Evolutionary conservation across 2,797 vertebrate species (phyloP), one percentile per base, ranked within the genome.

Genomic region (Danio jaintianensis): DNA sequence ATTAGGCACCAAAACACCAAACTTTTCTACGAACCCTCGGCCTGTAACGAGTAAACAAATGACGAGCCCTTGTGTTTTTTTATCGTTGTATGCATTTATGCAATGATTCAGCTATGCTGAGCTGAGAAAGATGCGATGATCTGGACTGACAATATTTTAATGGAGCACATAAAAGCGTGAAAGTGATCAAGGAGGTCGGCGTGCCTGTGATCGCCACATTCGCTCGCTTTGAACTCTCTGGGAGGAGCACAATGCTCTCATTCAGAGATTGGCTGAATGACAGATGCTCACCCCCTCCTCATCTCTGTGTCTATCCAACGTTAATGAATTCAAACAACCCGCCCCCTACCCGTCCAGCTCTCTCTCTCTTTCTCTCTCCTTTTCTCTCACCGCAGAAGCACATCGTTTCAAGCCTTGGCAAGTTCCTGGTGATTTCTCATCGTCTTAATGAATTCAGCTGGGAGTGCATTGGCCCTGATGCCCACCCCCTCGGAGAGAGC

Each of bases 381-480:
- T 53, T 61, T 58, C 47, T 82, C 86, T 79, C 82, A 92, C 92
- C 90, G 91, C 86, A 91, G 87, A 91, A 92, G 90, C 91, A 91
- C 93, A 92, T 89, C 62, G 91, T 91, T 90, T 91, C 88, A 92
- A 93, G 92, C 91, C 90, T 93, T 95, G 94, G 94, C 94, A 94
- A 93, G 92, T 93, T 91, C 90, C 83, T 12, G 91, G 89, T 87
- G 85, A 93, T 93, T 93, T 93, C 92, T 94, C 93, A 94, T 92
- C 92, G 92, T 95, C 93, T 95, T 96, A 96, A 96, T 96, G 93
- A 96, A 96, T 94, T 94, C 92, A 94, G 89, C 94, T 95, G 94
- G 94, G 96, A 96, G 94, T 94, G 93, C 89, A 93, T 94, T 94
- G 94, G 93, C 92, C 92, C 93, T 91, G 90, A 92, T 83, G 84